Conservation (phyloP, 2,888 invertebrate genomes). For the Himalopsyche kuldschensis region DNA sequence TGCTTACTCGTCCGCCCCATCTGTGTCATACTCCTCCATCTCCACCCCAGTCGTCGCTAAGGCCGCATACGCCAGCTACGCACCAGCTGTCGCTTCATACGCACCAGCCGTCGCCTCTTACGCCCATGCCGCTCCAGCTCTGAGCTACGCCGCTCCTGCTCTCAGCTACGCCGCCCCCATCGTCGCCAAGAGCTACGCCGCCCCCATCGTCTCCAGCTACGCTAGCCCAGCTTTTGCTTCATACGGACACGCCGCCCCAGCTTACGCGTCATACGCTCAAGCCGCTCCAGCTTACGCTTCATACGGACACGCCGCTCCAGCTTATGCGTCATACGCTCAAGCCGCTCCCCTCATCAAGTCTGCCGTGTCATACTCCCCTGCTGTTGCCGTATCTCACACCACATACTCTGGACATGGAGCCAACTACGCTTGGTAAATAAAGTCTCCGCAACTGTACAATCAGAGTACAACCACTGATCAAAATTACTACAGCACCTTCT, state of each 20-base stretch:
- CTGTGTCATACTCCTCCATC: too few relatives aligned
- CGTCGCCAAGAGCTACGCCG: constrained; percentile 41
- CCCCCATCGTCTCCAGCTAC: constrained; percentile 40
- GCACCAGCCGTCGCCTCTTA: constrained; percentile 41
- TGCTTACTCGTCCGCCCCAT: too few relatives aligned
- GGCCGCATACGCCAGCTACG: constrained; percentile 41
- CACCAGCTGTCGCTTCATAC: constrained; percentile 30
- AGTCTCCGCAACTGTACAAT: neutral
- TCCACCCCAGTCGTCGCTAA: too few relatives aligned
- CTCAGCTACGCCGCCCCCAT: constrained; percentile 42
- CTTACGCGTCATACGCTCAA: neutral
- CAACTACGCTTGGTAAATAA: constrained; percentile 65
- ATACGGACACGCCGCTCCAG: constrained; percentile 32
- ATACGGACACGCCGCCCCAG: constrained; percentile 38
- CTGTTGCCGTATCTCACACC: constrained; percentile 41
- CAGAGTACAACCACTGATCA: neutral
- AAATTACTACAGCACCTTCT: neutral
- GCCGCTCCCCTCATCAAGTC: constrained; percentile 36
- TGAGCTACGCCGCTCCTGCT: constrained; percentile 35
- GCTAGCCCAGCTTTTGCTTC: constrained; percentile 40
- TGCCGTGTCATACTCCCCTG: constrained; percentile 43
- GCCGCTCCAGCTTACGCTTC: constrained; percentile 38
- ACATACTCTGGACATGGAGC: constrained; percentile 65
- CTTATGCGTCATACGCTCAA: constrained; percentile 44
- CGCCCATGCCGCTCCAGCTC: constrained; percentile 42